Evolutionary conservation across 2,888 invertebrate genomes (phyloP).

Genomic region (Melinaea marsaeus): DNA sequence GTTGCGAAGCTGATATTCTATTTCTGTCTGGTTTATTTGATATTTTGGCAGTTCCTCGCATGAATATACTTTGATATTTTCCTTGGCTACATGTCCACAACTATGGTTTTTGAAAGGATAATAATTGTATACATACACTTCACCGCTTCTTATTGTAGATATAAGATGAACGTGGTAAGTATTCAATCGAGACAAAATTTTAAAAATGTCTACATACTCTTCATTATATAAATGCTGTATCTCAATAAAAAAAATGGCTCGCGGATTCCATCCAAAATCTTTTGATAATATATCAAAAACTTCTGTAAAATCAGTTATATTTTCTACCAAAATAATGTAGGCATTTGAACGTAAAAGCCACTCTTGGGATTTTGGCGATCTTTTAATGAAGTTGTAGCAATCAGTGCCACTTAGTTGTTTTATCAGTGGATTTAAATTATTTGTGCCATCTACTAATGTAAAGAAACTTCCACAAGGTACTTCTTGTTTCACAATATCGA

Average conservation of each 20-base stretch:
- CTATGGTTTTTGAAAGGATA: constrained; percentile 43
- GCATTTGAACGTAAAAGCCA: constrained; percentile 40
- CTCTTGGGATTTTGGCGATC: constrained; percentile 34
- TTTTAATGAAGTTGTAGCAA: constrained; percentile 41
- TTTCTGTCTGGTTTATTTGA: constrained; percentile 32
- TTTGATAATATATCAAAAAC: constrained; percentile 38
- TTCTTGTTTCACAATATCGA: not conserved
- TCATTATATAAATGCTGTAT: constrained; percentile 29
- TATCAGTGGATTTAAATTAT: constrained; percentile 28
- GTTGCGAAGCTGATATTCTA: constrained; percentile 35
- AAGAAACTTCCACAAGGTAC: constrained; percentile 14
- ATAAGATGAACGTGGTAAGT: constrained; percentile 45
- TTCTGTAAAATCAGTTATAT: constrained; percentile 35
- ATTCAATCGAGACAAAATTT: constrained; percentile 39
- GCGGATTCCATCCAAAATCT: constrained; percentile 48
- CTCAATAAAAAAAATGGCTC: constrained; percentile 41
- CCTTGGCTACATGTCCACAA: constrained; percentile 42
- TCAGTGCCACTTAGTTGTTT: constrained; percentile 31
- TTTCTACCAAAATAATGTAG: constrained; percentile 44
- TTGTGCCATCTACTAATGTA: constrained; percentile 12
- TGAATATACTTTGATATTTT: constrained; percentile 37
- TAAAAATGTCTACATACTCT: constrained; percentile 38
- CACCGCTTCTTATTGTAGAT: constrained; percentile 26
- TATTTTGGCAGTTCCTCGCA: constrained; percentile 36
- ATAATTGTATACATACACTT: constrained; percentile 40